These are phyloP conservation scores for Macrotus californicus DNA, from an alignment of 2,113 vertebrate genomes.

Conservation along the genomic window DNA sequence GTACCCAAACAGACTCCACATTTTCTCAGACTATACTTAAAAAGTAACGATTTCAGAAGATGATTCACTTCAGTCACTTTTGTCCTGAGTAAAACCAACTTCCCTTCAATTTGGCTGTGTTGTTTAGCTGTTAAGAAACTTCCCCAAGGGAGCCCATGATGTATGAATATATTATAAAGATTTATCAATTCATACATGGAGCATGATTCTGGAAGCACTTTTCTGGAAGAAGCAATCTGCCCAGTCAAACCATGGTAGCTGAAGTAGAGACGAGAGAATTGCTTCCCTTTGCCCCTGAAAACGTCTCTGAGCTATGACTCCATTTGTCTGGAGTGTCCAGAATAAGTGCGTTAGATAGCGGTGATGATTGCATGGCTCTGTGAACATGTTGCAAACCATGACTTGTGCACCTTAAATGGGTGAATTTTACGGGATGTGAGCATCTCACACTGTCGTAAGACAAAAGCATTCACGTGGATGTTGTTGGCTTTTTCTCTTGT, in stretches of 20 bases:
- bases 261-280: not conserved
- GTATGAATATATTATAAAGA: not conserved
- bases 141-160: not conserved
- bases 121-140: not conserved
- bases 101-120: not conserved
- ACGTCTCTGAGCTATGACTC: not conserved
- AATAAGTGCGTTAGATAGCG: not conserved
- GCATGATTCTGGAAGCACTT: not conserved
- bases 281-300: not conserved
- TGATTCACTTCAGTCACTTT: not conserved
- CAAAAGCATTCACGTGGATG: not conserved
- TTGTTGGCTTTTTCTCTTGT: not conserved
- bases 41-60: constrained; percentile 10
- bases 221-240: not conserved
- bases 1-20: not conserved
- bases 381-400: not conserved
- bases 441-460: not conserved
- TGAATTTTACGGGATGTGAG: not conserved
- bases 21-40: not conserved
- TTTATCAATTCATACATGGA: not conserved
- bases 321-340: not conserved
- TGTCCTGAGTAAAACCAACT: not conserved
- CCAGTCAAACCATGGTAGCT: not conserved
- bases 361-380: not conserved
- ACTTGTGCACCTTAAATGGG: not conserved